Conservation (phyloP, 2,797 vertebrate species). For the Argyrosomus regius region DNA sequence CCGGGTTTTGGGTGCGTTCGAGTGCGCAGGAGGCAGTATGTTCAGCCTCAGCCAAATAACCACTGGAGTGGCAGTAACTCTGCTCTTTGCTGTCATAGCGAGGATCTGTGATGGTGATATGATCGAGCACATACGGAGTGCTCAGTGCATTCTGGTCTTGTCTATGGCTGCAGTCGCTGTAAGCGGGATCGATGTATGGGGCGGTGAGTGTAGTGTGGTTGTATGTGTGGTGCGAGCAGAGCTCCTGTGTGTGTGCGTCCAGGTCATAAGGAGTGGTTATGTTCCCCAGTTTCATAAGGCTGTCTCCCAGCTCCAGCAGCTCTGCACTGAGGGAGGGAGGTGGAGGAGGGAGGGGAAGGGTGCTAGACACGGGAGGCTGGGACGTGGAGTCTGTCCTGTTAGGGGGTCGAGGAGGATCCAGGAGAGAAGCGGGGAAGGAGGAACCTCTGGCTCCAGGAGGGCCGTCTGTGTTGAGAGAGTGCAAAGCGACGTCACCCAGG, state of each 20-base stretch:
- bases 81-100: conserved; percentile 60
- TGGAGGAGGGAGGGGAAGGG: conserved; percentile 82
- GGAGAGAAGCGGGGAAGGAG: conserved; percentile 87
- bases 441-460: conserved; percentile 93
- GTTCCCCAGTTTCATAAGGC: conserved; percentile 92
- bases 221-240: conserved; percentile 67
- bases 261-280: conserved; percentile 83
- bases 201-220: conserved; percentile 52
- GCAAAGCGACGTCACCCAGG: conserved; percentile 76
- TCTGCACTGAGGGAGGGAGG: conserved; percentile 94
- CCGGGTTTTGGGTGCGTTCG: conserved; percentile 47
- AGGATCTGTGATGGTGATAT: conserved; percentile 64
- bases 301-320: conserved; percentile 95
- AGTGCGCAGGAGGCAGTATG: conserved; percentile 57
- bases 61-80: conserved; percentile 59
- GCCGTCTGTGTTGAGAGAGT: conserved; percentile 88
- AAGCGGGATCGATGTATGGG: conserved; percentile 60
- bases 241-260: conserved; percentile 65
- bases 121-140: conserved; percentile 58
- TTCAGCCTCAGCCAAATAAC: conserved; percentile 64
- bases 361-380: conserved; percentile 55
- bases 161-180: conserved; percentile 68
- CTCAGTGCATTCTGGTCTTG: conserved; percentile 50
- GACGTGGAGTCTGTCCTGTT: conserved; percentile 84
- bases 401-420: conserved; percentile 89